Conservation (phyloP, 2,888 invertebrate species). For the Heteromurus nitidus region DNA sequence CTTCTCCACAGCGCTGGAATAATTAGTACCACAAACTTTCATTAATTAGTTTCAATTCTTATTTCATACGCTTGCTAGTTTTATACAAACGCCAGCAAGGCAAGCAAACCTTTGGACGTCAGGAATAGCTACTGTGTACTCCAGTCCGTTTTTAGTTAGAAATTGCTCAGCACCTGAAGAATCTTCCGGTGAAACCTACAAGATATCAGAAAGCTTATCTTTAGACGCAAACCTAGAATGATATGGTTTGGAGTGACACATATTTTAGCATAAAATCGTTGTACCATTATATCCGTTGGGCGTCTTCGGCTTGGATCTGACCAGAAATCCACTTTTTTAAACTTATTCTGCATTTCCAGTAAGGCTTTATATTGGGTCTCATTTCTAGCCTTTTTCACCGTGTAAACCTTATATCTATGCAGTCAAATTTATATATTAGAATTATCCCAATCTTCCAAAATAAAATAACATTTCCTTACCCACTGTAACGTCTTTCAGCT, state of each 20-base stretch:
- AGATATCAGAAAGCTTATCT: no score
- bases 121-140: slow-evolving; percentile 66
- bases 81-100: not conserved
- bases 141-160: slow-evolving; percentile 62
- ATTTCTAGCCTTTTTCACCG: slow-evolving; percentile 64
- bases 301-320: slow-evolving; percentile 68
- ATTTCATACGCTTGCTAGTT: not conserved
- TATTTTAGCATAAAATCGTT: no score
- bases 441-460: not conserved
- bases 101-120: slow-evolving; percentile 69
- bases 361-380: slow-evolving; percentile 69
- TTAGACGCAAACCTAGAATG: not conserved
- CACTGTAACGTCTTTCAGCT: slow-evolving; percentile 64
- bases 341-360: slow-evolving; percentile 62
- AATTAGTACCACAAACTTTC: not conserved
- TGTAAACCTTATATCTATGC: slow-evolving; percentile 68
- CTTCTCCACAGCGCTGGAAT: slow-evolving; percentile 67
- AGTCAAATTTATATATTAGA: slow-evolving; percentile 1
- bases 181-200: slow-evolving; percentile 65
- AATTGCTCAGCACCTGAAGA: slow-evolving; percentile 54
- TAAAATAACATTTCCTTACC: slow-evolving; percentile 52
- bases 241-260: no score
- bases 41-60: no score
- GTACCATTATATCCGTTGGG: slow-evolving; percentile 70
- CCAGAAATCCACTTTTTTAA: slow-evolving; percentile 69